A percentile compares a stretch with the other conserved stretches of the same genome.
phyloP scores from a whole-genome alignment of 1,140 invertebrate genomes.

The Rhysida immarginata region DNA sequence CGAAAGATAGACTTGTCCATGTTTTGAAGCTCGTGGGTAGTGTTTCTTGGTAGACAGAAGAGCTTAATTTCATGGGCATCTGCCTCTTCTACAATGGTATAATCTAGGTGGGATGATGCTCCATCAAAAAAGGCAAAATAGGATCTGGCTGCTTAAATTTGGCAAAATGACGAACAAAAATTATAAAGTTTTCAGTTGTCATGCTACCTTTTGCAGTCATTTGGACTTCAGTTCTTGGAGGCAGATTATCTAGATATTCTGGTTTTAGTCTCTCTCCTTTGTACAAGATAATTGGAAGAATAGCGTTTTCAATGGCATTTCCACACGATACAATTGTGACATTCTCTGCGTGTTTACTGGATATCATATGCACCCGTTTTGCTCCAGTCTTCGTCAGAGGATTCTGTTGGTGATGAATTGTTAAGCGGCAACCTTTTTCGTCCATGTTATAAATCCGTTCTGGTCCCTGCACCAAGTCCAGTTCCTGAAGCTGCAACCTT shows the following conservation, averaged over 20 bases:
- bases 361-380: constrained; percentile 25
- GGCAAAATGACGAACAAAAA: neutral
- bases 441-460: constrained; percentile 31
- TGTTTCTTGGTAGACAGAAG: neutral
- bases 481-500: too few species aligned
- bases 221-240: neutral
- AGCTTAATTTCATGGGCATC: neutral
- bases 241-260: neutral
- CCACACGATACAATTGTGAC: constrained; percentile 4
- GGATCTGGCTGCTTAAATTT: neutral
- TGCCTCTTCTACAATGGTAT: neutral
- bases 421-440: constrained; percentile 28
- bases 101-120: neutral
- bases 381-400: constrained; percentile 25
- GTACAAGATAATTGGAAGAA: neutral
- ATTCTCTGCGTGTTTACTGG: constrained; percentile 21
- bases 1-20: neutral
- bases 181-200: neutral
- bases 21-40: neutral
- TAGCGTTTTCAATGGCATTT: neutral
- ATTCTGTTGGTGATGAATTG: constrained; percentile 23
- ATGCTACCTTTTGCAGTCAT: neutral
- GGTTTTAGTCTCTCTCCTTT: neutral
- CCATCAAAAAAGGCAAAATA: neutral
- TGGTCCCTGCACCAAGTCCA: too few species aligned